Base-by-base conservation (phyloP, 1,140 invertebrate species). In the Adoxophyes honmai region DNA sequence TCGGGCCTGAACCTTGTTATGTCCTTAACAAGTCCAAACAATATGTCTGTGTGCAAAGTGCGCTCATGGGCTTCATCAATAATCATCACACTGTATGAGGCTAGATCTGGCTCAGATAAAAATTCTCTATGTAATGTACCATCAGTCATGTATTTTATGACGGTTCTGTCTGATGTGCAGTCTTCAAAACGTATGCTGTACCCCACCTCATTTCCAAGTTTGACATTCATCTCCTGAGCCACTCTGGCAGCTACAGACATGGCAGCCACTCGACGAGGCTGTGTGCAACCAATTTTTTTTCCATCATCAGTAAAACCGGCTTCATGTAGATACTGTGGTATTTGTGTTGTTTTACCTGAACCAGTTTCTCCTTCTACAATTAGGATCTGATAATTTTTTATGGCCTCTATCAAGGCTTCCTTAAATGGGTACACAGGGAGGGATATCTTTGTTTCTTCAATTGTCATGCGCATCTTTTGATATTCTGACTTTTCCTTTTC, bases 131-230 rank as follows among this genome's bases (percentile, higher is more conserved):
- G 94, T 39, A 99, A 84, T 75, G 99, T 99, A 78, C 99, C 99
- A 90, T 99, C 99, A 37, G 99, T 99, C 98, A 99, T 99, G 73
- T 99, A 99, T 89, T 99, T 99, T n/a, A 99, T 93, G 42, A 98
- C 90, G 7, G 99, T 99, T 81, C 97, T 94, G 57, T 97, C 94
- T 10, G 96, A 98, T 1, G 98, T 99, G 70, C 98, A 99, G 88
- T 99, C 98, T 92, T 99, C 99, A 91, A 99, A 99, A 81, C 99
- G 92, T 70, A 99, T 99, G 69, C 96, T 97, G 86, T 99, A 99
- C 34, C 99, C 99, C 57, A 99, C 99, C 93, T 99, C 98, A 87
- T 98, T 97, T 7, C 99, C 98, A n/a, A 99, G 90, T 79, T 95
- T 95, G 0, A 99, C 97, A 88, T 97, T 97, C 98, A 99, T 99